These are phyloP conservation scores for Plutella xylostella DNA, from an alignment of 2,888 invertebrate species.

Conservation along the genomic window DNA sequence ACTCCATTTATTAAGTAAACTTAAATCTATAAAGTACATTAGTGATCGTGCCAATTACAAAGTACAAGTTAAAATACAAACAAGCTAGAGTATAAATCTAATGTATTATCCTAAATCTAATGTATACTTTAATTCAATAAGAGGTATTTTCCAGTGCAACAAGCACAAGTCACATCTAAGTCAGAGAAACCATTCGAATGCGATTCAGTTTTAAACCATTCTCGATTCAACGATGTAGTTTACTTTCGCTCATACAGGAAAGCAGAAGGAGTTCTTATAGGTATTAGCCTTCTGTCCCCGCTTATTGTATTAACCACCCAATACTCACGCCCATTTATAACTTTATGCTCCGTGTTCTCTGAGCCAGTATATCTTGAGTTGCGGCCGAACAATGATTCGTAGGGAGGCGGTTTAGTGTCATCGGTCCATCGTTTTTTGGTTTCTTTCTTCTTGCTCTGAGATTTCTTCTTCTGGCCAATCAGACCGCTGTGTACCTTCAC, in stretches of 20 bases:
- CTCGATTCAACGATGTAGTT: neutral
- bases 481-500: slow-evolving; percentile 6
- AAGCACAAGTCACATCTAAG: no score
- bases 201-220: slow-evolving; percentile 3
- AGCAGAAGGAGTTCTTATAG: slow-evolving; percentile 81
- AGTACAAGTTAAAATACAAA: neutral
- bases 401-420: slow-evolving; percentile 73
- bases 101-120: neutral
- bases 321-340: slow-evolving; percentile 83
- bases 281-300: slow-evolving; percentile 77
- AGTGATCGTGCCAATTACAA: neutral
- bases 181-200: neutral
- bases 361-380: slow-evolving; percentile 32
- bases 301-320: slow-evolving; percentile 72
- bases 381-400: slow-evolving; percentile 70
- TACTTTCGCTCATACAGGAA: slow-evolving; percentile 73
- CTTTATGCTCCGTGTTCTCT: slow-evolving; percentile 53
- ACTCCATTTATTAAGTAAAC: slow-evolving; percentile 25
- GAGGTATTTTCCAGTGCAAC: slow-evolving; percentile 3
- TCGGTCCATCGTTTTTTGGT: slow-evolving; percentile 20
- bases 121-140: neutral
- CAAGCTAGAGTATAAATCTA: neutral
- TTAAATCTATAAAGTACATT: neutral
- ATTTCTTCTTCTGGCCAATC: slow-evolving; percentile 20
- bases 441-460: neutral